phyloP scores from a whole-genome alignment of 2,888 invertebrate genomes.

The Microctonus aethiopoides region DNA sequence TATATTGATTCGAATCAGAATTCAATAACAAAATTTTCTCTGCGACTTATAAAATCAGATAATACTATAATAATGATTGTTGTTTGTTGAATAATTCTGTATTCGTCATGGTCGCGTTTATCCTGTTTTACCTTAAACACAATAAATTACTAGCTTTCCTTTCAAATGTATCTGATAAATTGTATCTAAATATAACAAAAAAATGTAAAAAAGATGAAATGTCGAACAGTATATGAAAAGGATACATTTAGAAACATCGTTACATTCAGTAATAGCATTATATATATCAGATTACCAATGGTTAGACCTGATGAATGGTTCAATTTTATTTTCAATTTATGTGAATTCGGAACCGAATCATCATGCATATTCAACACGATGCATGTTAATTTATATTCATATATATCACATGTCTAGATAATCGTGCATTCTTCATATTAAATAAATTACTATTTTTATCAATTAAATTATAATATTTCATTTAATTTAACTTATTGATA shows the following conservation, averaged over 20 bases:
- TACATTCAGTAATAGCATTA: constrained; percentile 40
- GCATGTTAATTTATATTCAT: constrained; percentile 3
- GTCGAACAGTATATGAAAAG: constrained; percentile 52
- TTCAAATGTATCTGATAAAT: not conserved
- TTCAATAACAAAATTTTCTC: no score
- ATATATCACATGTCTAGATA: constrained; percentile 11
- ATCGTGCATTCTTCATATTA: not conserved
- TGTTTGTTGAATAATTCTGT: not conserved
- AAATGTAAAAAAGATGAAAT: not conserved
- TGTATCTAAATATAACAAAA: not conserved
- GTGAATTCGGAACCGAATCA: constrained; percentile 66
- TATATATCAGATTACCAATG: constrained; percentile 50
- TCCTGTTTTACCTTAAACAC: not conserved
- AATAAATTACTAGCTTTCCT: not conserved
- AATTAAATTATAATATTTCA: no score
- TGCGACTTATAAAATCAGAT: no score
- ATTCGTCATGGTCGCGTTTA: not conserved
- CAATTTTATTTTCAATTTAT: constrained; percentile 65
- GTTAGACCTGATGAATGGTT: constrained; percentile 54
- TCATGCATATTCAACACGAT: constrained; percentile 59
- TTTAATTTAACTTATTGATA: no score
- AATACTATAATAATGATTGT: no score
- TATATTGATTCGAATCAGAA: no score
- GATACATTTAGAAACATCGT: constrained; percentile 41
- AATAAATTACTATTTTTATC: no score